Percentiles rank a stretch among this genome's conserved stretches.
phyloP scores from a whole-genome alignment of 2,113 vertebrate genomes.

The Myxocyprinus asiaticus region DNA sequence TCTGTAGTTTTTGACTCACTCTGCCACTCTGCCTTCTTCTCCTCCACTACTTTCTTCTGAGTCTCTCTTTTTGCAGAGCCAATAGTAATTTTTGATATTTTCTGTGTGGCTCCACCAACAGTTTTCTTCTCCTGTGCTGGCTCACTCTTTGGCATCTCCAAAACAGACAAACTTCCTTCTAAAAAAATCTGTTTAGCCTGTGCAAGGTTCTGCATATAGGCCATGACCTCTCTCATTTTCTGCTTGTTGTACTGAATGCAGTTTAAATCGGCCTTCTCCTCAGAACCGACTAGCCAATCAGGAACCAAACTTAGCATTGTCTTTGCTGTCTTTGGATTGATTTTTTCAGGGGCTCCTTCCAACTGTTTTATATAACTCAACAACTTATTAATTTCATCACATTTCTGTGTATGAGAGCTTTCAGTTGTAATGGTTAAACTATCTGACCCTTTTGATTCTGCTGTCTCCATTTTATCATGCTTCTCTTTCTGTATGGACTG shows the following conservation, averaged over 20 bases:
- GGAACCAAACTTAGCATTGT: slow-evolving; percentile 76
- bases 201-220: slow-evolving; percentile 73
- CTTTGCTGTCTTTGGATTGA: slow-evolving; percentile 74
- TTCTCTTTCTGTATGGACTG: slow-evolving; percentile 56
- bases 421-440: slow-evolving; percentile 59
- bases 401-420: slow-evolving; percentile 75
- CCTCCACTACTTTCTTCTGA: slow-evolving; percentile 64
- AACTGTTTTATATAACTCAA: slow-evolving; percentile 79
- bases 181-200: slow-evolving; percentile 74
- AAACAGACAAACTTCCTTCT: slow-evolving; percentile 65
- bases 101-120: slow-evolving; percentile 57
- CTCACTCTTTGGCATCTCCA: slow-evolving; percentile 63
- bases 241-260: slow-evolving; percentile 76
- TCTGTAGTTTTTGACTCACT: slow-evolving; percentile 63
- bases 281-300: slow-evolving; percentile 77
- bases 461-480: slow-evolving; percentile 49
- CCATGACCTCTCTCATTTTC: slow-evolving; percentile 81
- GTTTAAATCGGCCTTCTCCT: slow-evolving; percentile 73
- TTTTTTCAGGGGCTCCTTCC: slow-evolving; percentile 73
- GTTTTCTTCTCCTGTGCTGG: slow-evolving; percentile 62
- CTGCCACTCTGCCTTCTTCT: slow-evolving; percentile 64
- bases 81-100: slow-evolving; percentile 70
- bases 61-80: slow-evolving; percentile 67
- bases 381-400: slow-evolving; percentile 75
- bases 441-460: slow-evolving; percentile 31